Evolutionary conservation across 1,140 invertebrate species (phyloP).

Genomic region (Anastrepha ludens): DNA sequence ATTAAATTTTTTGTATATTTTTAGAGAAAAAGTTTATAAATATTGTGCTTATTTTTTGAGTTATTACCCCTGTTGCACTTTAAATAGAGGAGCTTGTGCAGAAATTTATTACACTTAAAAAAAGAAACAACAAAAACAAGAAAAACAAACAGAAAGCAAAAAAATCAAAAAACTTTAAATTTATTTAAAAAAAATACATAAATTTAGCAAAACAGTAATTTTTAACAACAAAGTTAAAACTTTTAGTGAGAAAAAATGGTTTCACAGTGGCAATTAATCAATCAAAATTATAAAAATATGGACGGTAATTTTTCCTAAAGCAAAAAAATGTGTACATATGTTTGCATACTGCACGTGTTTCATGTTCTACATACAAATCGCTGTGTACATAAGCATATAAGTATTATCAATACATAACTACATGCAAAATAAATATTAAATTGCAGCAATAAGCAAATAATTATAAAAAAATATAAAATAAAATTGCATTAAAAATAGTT

Average conservation of each 20-base stretch:
- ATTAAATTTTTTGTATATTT: background rate
- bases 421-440: background rate
- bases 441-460: background rate
- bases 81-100: constrained; percentile 15
- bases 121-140: constrained; percentile 5
- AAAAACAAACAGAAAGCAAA: no score
- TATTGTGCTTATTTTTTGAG: constrained; percentile 5
- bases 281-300: constrained; percentile 71
- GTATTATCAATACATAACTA: background rate
- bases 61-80: background rate
- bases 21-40: background rate
- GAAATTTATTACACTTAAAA: background rate
- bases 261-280: constrained; percentile 71
- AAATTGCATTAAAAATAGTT: background rate
- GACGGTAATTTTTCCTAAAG: constrained; percentile 65
- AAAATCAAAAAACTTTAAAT: background rate
- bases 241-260: constrained; percentile 62
- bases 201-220: background rate
- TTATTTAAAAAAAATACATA: constrained; percentile 34
- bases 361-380: background rate
- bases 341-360: constrained; percentile 48
- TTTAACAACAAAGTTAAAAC: background rate
- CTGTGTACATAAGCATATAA: constrained; percentile 17
- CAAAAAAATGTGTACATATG: constrained; percentile 51
- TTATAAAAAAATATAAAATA: background rate